Evolutionary conservation across 2,888 invertebrate genomes (phyloP).

Genomic region (Amblyjoppa proteus): DNA sequence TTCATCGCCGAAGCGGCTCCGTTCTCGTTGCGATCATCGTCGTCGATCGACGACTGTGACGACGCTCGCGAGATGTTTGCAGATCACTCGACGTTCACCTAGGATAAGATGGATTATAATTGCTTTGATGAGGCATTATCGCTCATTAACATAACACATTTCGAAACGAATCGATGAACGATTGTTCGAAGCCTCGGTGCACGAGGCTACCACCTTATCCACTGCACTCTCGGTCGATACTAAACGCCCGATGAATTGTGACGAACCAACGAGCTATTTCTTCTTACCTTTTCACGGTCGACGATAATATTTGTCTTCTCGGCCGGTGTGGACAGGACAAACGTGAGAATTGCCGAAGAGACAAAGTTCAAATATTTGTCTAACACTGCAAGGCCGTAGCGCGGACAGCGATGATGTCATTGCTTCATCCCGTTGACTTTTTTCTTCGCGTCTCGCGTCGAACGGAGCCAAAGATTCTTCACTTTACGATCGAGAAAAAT

Average conservation of each 20-base stretch:
- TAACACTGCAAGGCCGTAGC: constrained; percentile 31
- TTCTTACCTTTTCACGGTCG: constrained; percentile 32
- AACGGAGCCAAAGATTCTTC: constrained; percentile 8
- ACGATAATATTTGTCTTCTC: constrained; percentile 9
- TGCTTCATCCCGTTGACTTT: neutral
- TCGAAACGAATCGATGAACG: constrained; percentile 10
- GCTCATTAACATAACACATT: constrained; percentile 19
- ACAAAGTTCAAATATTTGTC: constrained; percentile 71
- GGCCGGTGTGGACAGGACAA: constrained; percentile 36
- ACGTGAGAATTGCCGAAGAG: constrained; percentile 58
- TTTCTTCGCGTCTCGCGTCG: neutral
- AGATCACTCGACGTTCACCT: constrained; percentile 4
- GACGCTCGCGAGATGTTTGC: neutral
- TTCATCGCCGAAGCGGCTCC: neutral
- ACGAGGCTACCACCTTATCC: neutral
- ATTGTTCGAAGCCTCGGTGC: neutral
- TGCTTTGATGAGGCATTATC: constrained; percentile 4
- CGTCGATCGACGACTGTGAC: constrained; percentile 4
- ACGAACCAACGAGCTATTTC: constrained; percentile 22
- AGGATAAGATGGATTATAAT: constrained; percentile 27
- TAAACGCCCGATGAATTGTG: neutral
- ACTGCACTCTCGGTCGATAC: constrained; percentile 3
- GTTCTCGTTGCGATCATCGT: neutral
- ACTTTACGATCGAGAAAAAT: neutral
- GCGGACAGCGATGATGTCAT: constrained; percentile 25